Percentiles rank a stretch among this genome's conserved stretches.
These are phyloP conservation scores for Marmota flaviventris DNA, from an alignment of 2,113 vertebrate species.

Conservation along the genomic window DNA sequence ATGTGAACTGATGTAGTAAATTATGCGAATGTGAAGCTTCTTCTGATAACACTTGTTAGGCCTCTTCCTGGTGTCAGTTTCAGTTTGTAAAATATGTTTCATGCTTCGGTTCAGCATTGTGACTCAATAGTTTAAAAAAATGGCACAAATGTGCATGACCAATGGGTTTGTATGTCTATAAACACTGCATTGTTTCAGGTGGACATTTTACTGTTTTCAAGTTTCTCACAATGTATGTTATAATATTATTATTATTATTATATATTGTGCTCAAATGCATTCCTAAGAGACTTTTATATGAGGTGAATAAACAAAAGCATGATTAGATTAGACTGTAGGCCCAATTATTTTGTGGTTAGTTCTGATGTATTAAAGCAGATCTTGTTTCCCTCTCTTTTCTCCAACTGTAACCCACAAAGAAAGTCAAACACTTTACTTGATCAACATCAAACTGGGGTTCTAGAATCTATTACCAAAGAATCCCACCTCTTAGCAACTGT, in stretches of 20 bases:
- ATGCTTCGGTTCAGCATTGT: slow-evolving; percentile 93
- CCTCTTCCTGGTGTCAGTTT: slow-evolving; percentile 93
- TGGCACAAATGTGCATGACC: slow-evolving; percentile 96
- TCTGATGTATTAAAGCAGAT: slow-evolving; percentile 32
- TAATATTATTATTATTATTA: slow-evolving; percentile 97
- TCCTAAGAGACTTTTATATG: slow-evolving; percentile 99
- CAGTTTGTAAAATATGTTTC: slow-evolving; percentile 93
- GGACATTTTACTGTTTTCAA: slow-evolving; percentile 92
- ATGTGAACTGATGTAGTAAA: slow-evolving; percentile 94
- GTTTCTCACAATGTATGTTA: slow-evolving; percentile 99
- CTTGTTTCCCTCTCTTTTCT: neutral
- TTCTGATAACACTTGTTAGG: slow-evolving; percentile 94
- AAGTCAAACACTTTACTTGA: neutral
- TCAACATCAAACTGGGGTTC: neutral
- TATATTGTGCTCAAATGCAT: slow-evolving; percentile 98
- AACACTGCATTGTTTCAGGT: slow-evolving; percentile 95
- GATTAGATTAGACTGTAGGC: slow-evolving; percentile 86
- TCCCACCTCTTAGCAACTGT: neutral
- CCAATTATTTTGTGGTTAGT: slow-evolving; percentile 57
- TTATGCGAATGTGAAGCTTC: slow-evolving; percentile 95
- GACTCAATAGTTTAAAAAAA: slow-evolving; percentile 91
- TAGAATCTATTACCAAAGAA: slow-evolving; percentile 54
- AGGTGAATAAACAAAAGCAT: slow-evolving; percentile 99
- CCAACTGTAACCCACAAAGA: neutral
- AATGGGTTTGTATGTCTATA: slow-evolving; percentile 92